A percentile compares a stretch with the other conserved stretches of the same genome.
Evolutionary conservation across 2,797 vertebrate species (phyloP).

Genomic region (Lepidocolaptes lacrymiger): DNA sequence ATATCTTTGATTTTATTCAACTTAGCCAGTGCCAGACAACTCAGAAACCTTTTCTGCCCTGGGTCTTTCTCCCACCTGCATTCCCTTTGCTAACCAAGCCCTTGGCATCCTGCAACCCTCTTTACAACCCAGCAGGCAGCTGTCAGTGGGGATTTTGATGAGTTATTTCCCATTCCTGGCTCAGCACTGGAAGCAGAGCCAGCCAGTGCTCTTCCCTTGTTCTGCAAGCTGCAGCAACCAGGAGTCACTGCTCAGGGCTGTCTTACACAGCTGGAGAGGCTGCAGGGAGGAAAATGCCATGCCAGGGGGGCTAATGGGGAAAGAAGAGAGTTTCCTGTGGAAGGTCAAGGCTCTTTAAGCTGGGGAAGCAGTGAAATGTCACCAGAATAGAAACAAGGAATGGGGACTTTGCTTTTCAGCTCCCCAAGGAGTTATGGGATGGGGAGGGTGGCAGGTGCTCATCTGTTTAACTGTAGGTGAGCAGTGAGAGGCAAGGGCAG

Average conservation of each 20-base stretch:
- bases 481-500: neutral
- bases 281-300: neutral
- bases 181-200: neutral
- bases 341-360: neutral
- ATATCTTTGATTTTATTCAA: neutral
- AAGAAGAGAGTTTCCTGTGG: neutral
- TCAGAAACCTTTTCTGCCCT: neutral
- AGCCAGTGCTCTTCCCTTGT: neutral
- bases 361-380: neutral
- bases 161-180: neutral
- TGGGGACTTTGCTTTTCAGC: neutral
- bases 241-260: neutral
- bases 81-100: neutral
- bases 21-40: neutral
- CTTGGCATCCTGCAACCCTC: neutral
- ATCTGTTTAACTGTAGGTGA: neutral
- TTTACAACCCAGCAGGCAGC: neutral
- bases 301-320: neutral
- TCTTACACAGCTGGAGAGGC: neutral
- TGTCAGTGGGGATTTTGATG: neutral
- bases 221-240: accelerated
- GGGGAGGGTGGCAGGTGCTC: neutral
- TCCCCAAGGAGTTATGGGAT: neutral
- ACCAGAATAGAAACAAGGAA: neutral
- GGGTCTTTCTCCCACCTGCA: neutral